Evolutionary conservation across 1,140 invertebrate genomes (phyloP), one percentile per base, ranked within the genome.

Genomic region (Ceratina calcarata): DNA sequence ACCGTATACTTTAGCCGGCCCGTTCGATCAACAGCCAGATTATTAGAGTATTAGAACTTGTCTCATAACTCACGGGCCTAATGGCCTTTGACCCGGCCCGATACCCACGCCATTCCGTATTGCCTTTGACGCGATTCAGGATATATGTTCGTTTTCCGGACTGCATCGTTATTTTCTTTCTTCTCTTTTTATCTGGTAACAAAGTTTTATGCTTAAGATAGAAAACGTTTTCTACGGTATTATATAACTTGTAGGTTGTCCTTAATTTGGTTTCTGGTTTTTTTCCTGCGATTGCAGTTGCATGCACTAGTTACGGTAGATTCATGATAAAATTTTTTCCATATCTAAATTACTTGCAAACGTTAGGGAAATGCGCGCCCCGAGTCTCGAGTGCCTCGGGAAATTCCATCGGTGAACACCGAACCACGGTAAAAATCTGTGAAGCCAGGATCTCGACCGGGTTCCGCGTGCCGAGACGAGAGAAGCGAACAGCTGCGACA

Each of bases 1-100:
- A 78, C 60, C 45, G 64, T 55, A 45, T 61, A 68, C 70, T 37
- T 51, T 75, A 68, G 74, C 69, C 77, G 65, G 77, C 83, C 71
- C 62, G 87, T 83, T 89, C 67, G 87, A 92, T 92, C 90, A 88
- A 86, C 91, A 91, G 88, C 87, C 88, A 90, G 90, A 92, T 92
- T 92, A 93, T 93, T 92, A 91, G 90, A 90, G 91, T 92, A 92
- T 92, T 88, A 92, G 87, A 92, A 91, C 89, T 92, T 92, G 90
- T 89, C 90, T 88, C 91, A 92, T 93, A 93, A 92, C 91, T 92
- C 90, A 92, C 82, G 77, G 65, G 82, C 81, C 88, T 92, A 93
- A 93, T 93, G 91, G 90, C 83, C 87, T 90, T 82, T 84, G 85
- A 83, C 85, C 84, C 75, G 80, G 76, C 74, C 57, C 80, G 80